Percentiles rank a stretch among this genome's conserved stretches.
These are phyloP conservation scores for Crossocerus cetratus DNA, from an alignment of 2,888 invertebrate species.

Conservation along the genomic window DNA sequence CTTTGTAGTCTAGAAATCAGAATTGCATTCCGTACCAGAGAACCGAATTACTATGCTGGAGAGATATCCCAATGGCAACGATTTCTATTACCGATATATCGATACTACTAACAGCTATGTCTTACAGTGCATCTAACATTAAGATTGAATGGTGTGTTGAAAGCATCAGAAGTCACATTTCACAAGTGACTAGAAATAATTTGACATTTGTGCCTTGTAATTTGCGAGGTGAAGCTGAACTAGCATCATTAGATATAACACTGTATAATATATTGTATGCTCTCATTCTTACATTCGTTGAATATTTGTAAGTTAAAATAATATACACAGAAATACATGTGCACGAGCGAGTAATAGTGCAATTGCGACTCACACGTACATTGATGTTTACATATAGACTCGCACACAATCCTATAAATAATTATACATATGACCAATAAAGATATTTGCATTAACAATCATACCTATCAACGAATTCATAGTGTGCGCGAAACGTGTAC, in stretches of 20 bases:
- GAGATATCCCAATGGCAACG: conserved; percentile 57
- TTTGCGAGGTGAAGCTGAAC: conserved; percentile 2
- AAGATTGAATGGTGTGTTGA: conserved; percentile 6
- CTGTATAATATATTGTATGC: conserved; percentile 8
- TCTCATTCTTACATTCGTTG: conserved; percentile 22
- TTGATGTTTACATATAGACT: conserved; percentile 21
- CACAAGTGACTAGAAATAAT: not conserved
- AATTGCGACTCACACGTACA: conserved; percentile 6
- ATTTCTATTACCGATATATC: conserved; percentile 51
- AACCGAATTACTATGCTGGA: conserved; percentile 71
- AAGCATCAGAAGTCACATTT: not conserved
- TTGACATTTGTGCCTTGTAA: not conserved
- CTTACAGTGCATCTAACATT: conserved; percentile 20
- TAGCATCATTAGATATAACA: conserved; percentile 3
- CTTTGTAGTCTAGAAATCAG: conserved; percentile 77
- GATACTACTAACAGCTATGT: conserved; percentile 23
- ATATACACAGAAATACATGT: conserved; percentile 14
- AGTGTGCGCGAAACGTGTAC: conserved; percentile 5
- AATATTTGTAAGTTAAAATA: conserved; percentile 11
- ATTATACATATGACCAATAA: conserved; percentile 30
- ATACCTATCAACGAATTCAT: conserved; percentile 12
- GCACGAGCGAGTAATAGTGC: conserved; percentile 9
- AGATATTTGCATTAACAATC: conserved; percentile 19
- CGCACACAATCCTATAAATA: conserved; percentile 39
- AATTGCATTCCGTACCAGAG: conserved; percentile 76